These are phyloP conservation scores for Dendrolimus pini DNA, from an alignment of 2,888 invertebrate genomes.

Conservation along the genomic window DNA sequence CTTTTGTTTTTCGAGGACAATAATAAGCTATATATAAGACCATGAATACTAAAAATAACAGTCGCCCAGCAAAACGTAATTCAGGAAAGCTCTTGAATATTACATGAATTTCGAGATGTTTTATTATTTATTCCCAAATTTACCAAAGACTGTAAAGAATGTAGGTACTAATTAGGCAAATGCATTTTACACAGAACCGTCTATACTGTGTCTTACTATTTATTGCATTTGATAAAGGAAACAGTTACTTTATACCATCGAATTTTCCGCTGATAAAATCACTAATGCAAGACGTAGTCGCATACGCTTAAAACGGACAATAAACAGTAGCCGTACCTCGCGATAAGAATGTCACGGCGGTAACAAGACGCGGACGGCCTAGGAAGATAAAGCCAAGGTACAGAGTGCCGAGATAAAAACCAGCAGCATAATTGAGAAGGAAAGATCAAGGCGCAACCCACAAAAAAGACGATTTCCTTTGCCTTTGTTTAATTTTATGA, in stretches of 20 bases:
- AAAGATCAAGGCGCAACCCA: slow-evolving; percentile 21
- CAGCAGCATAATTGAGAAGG: slow-evolving; percentile 21
- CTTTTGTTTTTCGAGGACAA: too few relatives aligned
- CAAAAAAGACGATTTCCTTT: slow-evolving; percentile 5
- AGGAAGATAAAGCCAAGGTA: slow-evolving; percentile 14
- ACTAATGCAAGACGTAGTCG: neutral
- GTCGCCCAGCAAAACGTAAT: too few relatives aligned
- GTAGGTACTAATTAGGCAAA: too few relatives aligned
- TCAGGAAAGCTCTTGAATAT: too few relatives aligned
- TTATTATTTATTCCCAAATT: too few relatives aligned
- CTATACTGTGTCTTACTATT: too few relatives aligned
- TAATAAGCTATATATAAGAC: too few relatives aligned
- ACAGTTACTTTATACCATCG: neutral
- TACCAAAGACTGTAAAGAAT: too few relatives aligned
- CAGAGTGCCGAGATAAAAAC: slow-evolving; percentile 15
- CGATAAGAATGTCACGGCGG: slow-evolving; percentile 10
- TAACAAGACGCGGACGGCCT: slow-evolving; percentile 14
- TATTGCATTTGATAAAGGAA: neutral
- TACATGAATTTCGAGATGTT: too few relatives aligned
- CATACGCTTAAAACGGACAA: neutral
- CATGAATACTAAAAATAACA: too few relatives aligned
- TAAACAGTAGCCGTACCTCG: slow-evolving; percentile 3
- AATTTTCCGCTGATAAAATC: slow-evolving; percentile 4
- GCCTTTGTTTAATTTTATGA: neutral
- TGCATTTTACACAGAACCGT: too few relatives aligned